Percentiles rank a stretch among this genome's conserved stretches.
Evolutionary conservation across 2,113 vertebrate genomes (phyloP).

Genomic region (Hyperoodon ampullatus): DNA sequence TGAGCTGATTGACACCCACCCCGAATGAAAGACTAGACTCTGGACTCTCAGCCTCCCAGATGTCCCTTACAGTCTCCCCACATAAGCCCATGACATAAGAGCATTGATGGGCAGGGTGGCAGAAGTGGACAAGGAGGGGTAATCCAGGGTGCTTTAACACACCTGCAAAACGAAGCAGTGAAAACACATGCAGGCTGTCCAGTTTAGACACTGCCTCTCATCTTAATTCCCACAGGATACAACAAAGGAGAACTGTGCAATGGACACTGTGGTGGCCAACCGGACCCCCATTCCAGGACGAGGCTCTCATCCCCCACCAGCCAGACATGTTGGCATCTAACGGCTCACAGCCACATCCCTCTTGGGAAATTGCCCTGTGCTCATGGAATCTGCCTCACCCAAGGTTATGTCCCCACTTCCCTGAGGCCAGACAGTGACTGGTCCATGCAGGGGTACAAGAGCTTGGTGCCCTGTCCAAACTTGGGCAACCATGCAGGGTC

Average conservation of each 20-base stretch:
- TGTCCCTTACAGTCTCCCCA: background rate
- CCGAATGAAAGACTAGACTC: background rate
- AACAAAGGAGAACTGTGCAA: background rate
- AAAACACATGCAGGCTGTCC: background rate
- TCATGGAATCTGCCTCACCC: background rate
- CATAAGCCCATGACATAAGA: background rate
- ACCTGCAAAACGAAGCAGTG: background rate
- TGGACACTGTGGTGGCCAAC: fast-evolving
- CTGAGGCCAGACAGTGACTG: background rate
- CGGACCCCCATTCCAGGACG: background rate
- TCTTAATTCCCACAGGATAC: background rate
- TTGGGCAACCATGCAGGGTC: background rate
- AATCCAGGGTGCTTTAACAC: background rate
- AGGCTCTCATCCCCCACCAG: background rate
- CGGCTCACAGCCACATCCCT: background rate
- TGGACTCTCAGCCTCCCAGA: background rate
- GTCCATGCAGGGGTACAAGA: no score
- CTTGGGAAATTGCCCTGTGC: background rate
- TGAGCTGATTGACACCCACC: background rate
- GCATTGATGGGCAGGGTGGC: background rate
- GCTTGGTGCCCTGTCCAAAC: background rate
- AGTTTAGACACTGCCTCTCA: background rate
- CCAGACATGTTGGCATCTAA: background rate
- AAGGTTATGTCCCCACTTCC: background rate
- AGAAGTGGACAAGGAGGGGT: background rate